Percentiles rank a stretch among this genome's conserved stretches.
Evolutionary conservation across 1,140 invertebrate species (phyloP).

Genomic region (Diuraphis noxia): DNA sequence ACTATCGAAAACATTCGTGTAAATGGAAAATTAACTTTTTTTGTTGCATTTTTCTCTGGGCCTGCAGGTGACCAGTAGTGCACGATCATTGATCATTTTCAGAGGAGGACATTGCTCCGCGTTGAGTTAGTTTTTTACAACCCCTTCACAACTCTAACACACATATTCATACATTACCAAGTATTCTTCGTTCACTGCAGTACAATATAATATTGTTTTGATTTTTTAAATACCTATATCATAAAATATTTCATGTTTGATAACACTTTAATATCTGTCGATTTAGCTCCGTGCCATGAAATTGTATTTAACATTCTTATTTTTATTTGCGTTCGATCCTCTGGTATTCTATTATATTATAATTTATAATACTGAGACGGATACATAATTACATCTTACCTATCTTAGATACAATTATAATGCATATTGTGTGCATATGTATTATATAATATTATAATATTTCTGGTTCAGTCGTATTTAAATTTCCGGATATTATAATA

Average conservation of each 20-base stretch:
- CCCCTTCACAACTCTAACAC: not conserved
- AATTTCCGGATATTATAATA: not conserved
- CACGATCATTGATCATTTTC: no score
- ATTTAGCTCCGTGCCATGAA: not conserved
- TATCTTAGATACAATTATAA: not conserved
- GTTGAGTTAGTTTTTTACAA: not conserved
- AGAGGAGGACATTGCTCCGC: not conserved
- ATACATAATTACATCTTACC: not conserved
- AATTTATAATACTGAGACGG: not conserved
- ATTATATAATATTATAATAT: conserved; percentile 13
- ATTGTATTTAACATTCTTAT: not conserved
- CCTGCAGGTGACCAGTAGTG: not conserved
- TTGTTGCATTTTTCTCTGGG: no score
- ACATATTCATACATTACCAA: not conserved
- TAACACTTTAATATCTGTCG: not conserved
- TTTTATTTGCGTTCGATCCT: not conserved
- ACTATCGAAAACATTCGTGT: not conserved
- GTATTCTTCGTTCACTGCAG: not conserved
- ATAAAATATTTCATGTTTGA: not conserved
- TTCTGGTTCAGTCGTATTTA: not conserved
- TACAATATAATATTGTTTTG: not conserved
- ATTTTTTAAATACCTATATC: not conserved
- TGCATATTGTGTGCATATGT: not conserved
- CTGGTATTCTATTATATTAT: no score
- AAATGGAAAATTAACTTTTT: not conserved